Percentiles rank a stretch among this genome's conserved stretches.
Evolutionary conservation across 2,797 vertebrate species (phyloP).

Genomic region (Kryptolebias ocellatus): DNA sequence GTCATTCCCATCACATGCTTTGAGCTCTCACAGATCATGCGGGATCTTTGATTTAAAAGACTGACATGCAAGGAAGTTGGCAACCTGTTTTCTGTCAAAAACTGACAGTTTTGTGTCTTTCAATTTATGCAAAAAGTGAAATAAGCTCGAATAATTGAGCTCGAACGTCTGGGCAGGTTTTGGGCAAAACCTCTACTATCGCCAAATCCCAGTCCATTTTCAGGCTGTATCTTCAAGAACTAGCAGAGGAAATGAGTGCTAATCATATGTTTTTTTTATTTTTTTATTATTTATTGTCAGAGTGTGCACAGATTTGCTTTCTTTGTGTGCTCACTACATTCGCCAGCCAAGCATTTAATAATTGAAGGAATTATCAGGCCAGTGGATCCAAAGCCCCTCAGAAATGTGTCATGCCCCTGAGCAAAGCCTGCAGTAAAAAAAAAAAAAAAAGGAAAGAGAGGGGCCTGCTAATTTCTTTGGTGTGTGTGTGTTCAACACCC

Average conservation of each 20-base stretch:
- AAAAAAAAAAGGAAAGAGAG: constrained; percentile 22
- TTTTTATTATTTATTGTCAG: constrained; percentile 45
- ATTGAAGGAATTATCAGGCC: constrained; percentile 81
- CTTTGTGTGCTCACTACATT: constrained; percentile 75
- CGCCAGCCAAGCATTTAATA: constrained; percentile 77
- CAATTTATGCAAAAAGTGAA: no score
- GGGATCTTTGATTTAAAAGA: no score
- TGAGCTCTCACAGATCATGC: no score
- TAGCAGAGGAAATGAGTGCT: constrained; percentile 61
- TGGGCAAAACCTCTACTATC: constrained; percentile 38
- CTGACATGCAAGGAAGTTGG: no score
- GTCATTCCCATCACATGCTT: no score
- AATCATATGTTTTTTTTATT: constrained; percentile 59
- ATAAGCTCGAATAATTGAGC: no score
- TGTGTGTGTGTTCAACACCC: constrained; percentile 21
- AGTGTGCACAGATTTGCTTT: constrained; percentile 72
- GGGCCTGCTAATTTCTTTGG: constrained; percentile 64
- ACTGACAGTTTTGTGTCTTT: no score
- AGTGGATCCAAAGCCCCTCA: constrained; percentile 77
- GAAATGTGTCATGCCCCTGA: constrained; percentile 80
- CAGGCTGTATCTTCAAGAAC: constrained; percentile 58
- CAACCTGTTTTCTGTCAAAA: no score
- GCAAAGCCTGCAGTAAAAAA: constrained; percentile 69
- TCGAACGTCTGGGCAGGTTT: constrained; percentile 15
- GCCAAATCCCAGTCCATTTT: constrained; percentile 33